Evolutionary conservation across 2,113 vertebrate genomes (phyloP).

Genomic region (Poecile atricapillus): DNA sequence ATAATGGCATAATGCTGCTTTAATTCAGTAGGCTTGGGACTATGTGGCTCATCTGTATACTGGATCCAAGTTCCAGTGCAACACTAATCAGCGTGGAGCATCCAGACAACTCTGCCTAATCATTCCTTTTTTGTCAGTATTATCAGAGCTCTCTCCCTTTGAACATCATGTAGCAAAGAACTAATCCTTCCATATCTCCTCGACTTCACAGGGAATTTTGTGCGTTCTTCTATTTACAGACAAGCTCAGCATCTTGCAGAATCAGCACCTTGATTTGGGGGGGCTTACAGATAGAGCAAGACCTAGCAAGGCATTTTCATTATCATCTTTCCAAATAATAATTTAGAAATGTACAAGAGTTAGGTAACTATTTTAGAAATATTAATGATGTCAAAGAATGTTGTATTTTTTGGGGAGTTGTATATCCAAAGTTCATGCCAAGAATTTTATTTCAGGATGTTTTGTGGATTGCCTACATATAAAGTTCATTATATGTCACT

Average conservation of each 20-base stretch:
- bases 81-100: background rate
- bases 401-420: background rate
- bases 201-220: background rate
- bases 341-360: background rate
- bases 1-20: background rate
- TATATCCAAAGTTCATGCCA: background rate
- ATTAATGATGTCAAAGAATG: background rate
- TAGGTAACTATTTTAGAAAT: background rate
- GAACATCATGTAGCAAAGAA: background rate
- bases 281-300: background rate
- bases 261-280: background rate
- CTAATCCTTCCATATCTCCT: background rate
- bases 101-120: background rate
- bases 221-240: background rate
- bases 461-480: conserved; percentile 17
- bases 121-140: background rate
- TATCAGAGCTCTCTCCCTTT: background rate
- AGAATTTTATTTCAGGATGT: conserved; percentile 30
- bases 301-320: background rate
- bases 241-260: background rate
- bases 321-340: background rate
- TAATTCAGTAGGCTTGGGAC: background rate
- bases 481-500: background rate
- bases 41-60: accelerated
- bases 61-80: background rate